Evolutionary conservation across 2,797 vertebrate species (phyloP).

Genomic region (Catharus ustulatus): DNA sequence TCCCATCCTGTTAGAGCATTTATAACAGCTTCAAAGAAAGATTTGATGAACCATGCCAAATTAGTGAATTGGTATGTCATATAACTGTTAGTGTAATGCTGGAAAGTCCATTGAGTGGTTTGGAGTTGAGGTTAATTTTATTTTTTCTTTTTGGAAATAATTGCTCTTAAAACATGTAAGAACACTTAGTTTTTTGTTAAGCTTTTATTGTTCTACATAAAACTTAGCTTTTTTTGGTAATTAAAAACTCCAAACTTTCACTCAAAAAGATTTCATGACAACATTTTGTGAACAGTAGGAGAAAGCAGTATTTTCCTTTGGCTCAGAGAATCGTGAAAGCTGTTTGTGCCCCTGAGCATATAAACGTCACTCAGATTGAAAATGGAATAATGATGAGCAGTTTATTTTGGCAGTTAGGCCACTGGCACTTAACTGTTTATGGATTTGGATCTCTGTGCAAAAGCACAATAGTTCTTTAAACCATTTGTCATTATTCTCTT

Average conservation of each 20-base stretch:
- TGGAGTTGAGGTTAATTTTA: not conserved
- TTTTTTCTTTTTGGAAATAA: slow-evolving; percentile 8
- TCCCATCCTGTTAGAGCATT: not conserved
- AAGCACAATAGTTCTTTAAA: not conserved
- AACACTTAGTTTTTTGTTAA: not conserved
- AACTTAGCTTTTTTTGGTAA: not conserved
- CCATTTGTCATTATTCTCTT: not conserved
- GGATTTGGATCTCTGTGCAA: not conserved
- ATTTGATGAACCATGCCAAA: not conserved
- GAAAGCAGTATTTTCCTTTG: not conserved
- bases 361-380: not conserved
- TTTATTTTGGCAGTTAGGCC: not conserved
- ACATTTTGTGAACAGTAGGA: not conserved
- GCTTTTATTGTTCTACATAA: not conserved
- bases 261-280: not conserved
- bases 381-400: not conserved
- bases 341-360: not conserved
- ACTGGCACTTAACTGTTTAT: not conserved
- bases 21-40: not conserved
- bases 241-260: not conserved
- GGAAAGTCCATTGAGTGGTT: not conserved
- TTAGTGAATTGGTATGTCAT: not conserved
- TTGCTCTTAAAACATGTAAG: not conserved
- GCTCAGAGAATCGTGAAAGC: not conserved
- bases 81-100: not conserved